These are phyloP conservation scores for Mesoligia furuncula DNA, from an alignment of 2,888 invertebrate species.

Conservation along the genomic window DNA sequence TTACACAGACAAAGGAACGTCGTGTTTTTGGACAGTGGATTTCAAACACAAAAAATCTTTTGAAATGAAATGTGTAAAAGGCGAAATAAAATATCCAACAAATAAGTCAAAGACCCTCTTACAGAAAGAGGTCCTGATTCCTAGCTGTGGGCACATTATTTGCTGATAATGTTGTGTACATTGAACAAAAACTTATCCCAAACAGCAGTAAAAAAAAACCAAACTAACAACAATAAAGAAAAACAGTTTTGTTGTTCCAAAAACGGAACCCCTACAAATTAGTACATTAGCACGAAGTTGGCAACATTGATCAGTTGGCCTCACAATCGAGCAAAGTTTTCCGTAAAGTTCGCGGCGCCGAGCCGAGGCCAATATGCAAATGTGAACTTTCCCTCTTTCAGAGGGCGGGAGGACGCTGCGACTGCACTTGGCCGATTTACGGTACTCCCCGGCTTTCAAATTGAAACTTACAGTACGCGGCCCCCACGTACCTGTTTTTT, in stretches of 20 bases:
- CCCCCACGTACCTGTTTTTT: constrained; percentile 43
- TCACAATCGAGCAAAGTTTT: constrained; percentile 69
- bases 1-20: neutral
- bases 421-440: constrained; percentile 89
- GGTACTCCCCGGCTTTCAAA: constrained; percentile 74
- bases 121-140: neutral
- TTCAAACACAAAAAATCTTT: neutral
- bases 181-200: neutral
- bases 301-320: constrained; percentile 51
- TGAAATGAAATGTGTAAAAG: neutral
- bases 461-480: constrained; percentile 74
- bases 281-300: constrained; percentile 57
- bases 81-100: neutral
- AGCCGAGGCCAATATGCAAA: constrained; percentile 82
- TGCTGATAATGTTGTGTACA: no score
- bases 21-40: neutral
- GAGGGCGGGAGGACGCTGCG: constrained; percentile 68
- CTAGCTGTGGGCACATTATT: neutral
- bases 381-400: constrained; percentile 86
- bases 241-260: constrained; percentile 36
- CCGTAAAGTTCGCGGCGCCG: constrained; percentile 71
- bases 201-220: neutral
- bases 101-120: neutral
- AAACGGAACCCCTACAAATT: constrained; percentile 40
- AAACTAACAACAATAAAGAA: constrained; percentile 29